Base-by-base conservation (phyloP, 2,113 vertebrate genomes). In the Pycnonotus jocosus region DNA sequence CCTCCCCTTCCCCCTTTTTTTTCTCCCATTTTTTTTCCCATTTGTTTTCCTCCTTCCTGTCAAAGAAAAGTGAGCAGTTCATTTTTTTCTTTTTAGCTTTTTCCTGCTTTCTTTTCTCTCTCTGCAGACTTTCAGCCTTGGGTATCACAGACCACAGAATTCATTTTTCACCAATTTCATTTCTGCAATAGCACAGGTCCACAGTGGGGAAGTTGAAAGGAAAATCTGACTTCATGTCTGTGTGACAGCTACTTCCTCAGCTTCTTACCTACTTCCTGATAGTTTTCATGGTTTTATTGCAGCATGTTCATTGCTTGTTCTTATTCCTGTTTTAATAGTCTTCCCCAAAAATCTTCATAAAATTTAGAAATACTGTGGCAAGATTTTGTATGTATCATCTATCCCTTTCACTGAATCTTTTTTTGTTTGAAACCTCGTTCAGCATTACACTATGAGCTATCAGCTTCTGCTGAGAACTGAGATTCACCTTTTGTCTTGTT, bases 1-100 rank as follows among this genome's bases (percentile, higher is more conserved):
- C 4, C 4, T 2, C 7, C 4, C 4, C 11, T 15, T 11, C 7
- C 3, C 5, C 17, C 19, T 0, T 4, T 24, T 27, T 25, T n/a
- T n/a, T n/a, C n/a, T n/a, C n/a, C 38, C 4, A 38, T 72, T 71
- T 22, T 11, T 50, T 64, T 57, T 45, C 9, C 17, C 20, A 37
- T 48, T 81, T 85, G 11, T 12, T 82, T 90, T 71, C 4, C 4
- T 71, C 14, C 19, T 85, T 62, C 11, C 18, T 25, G 7, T 71
- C 2, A 4, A 65, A 88, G 19, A 50, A 84, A 86, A 90, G 62
- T 23, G 66, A 79, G 6, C 18, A 40, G 1, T 54, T 84, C 2
- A 13, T 68, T 38, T 20, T 20, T 25, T 30, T 57, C 9, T 64
- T 78, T 64, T 83, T 54, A 40, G 3, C 6, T 64, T 83, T 77